Conservation (phyloP, 2,797 vertebrate species). For the Arrhamphus sclerolepis region DNA sequence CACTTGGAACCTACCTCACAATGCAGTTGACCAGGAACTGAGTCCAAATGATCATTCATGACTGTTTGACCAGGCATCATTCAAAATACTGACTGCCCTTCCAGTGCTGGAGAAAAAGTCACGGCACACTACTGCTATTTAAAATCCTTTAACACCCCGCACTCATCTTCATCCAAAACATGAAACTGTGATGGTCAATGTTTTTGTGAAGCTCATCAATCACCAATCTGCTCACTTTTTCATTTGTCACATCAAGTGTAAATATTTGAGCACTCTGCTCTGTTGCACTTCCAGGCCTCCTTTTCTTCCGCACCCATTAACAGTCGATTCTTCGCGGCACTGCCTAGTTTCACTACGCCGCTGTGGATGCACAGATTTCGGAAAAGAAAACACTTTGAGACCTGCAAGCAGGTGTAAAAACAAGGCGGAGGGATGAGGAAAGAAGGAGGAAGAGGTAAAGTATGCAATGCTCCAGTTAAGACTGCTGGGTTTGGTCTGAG, state of each 20-base stretch:
- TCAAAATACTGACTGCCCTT: constrained; percentile 20
- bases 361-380: constrained; percentile 49
- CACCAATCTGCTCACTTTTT: constrained; percentile 56
- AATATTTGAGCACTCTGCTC: constrained; percentile 48
- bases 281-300: constrained; percentile 40
- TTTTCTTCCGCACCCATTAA: constrained; percentile 62
- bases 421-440: constrained; percentile 40
- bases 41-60: constrained; percentile 17
- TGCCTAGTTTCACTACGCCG: constrained; percentile 61
- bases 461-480: constrained; percentile 47
- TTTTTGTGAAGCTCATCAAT: constrained; percentile 57
- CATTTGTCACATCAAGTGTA: constrained; percentile 44
- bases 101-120: constrained; percentile 13
- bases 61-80: constrained; percentile 15
- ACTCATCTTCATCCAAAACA: constrained; percentile 27
- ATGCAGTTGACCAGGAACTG: constrained; percentile 9
- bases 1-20: neutral
- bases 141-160: neutral
- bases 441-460: constrained; percentile 49
- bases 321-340: constrained; percentile 65
- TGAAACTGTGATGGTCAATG: constrained; percentile 10
- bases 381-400: constrained; percentile 38
- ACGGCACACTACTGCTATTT: neutral
- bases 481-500: constrained; percentile 51
- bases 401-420: constrained; percentile 77